Percentiles rank a stretch among this genome's conserved stretches.
These are phyloP conservation scores for Himalopsyche tibetana DNA, from an alignment of 2,888 invertebrate species.

Conservation along the genomic window DNA sequence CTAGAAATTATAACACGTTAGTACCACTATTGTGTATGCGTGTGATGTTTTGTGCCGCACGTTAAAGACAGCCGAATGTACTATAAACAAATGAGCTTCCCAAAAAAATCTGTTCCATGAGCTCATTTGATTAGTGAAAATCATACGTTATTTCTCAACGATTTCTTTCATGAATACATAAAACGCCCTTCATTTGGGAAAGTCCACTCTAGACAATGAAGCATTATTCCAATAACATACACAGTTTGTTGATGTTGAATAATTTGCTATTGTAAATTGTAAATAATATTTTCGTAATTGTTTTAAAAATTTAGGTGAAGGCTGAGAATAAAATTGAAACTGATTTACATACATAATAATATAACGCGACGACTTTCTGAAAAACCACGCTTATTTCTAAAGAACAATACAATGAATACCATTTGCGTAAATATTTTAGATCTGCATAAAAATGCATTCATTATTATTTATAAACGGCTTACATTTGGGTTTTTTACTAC, in stretches of 20 bases:
- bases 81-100: no score
- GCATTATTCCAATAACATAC: background rate
- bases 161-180: no score
- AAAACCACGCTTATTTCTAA: background rate
- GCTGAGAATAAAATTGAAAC: constrained; percentile 13
- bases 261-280: background rate
- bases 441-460: background rate
- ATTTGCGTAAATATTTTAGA: background rate
- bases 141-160: no score
- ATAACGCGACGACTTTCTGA: background rate
- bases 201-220: background rate
- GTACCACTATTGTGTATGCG: no score
- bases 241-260: background rate
- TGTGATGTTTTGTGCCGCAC: no score
- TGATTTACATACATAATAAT: constrained; percentile 15
- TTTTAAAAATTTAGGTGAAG: constrained; percentile 21
- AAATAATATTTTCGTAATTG: constrained; percentile 8
- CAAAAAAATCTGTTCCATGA: no score
- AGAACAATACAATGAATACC: background rate
- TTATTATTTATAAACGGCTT: no score
- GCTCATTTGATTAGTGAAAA: no score
- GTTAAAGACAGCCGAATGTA: no score
- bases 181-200: no score
- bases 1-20: no score
- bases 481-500: no score